phyloP scores from a whole-genome alignment of 1,140 invertebrate species.

The Bradysia coprophila region DNA sequence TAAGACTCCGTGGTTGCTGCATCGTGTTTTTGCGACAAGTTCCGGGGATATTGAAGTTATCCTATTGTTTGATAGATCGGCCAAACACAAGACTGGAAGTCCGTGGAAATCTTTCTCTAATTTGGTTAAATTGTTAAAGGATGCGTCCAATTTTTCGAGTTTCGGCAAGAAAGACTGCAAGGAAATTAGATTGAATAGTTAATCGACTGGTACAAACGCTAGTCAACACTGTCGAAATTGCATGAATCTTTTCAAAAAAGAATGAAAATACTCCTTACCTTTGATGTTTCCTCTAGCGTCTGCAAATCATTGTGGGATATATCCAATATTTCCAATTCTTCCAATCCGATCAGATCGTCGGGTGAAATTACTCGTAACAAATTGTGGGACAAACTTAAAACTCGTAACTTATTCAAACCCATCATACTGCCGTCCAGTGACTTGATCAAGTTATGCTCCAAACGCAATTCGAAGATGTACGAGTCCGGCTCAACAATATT shows the following conservation, averaged over 20 bases:
- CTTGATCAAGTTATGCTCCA: slow-evolving; percentile 51
- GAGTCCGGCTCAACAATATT: slow-evolving; percentile 54
- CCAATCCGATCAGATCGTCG: slow-evolving; percentile 53
- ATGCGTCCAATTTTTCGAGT: slow-evolving; percentile 51
- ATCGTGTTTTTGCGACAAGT: slow-evolving; percentile 55
- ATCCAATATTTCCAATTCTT: slow-evolving; percentile 47
- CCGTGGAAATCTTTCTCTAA: slow-evolving; percentile 62
- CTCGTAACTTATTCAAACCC: slow-evolving; percentile 47
- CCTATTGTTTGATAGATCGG: slow-evolving; percentile 54
- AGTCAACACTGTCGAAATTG: slow-evolving; percentile 1
- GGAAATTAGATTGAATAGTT: slow-evolving; percentile 8
- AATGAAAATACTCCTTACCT: slow-evolving; percentile 33
- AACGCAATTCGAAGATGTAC: slow-evolving; percentile 41
- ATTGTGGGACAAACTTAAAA: slow-evolving; percentile 55
- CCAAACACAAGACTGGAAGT: slow-evolving; percentile 52
- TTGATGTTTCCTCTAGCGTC: slow-evolving; percentile 57
- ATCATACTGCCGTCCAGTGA: slow-evolving; percentile 50
- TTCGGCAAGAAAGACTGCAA: slow-evolving; percentile 55
- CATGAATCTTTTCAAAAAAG: neutral
- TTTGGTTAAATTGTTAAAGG: slow-evolving; percentile 48
- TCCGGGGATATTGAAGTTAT: slow-evolving; percentile 49
- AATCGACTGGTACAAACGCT: slow-evolving; percentile 4
- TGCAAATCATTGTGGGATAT: slow-evolving; percentile 55
- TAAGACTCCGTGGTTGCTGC: slow-evolving; percentile 51
- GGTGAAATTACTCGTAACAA: slow-evolving; percentile 45